phyloP scores from a whole-genome alignment of 2,797 vertebrate genomes.

The Taenioides sp. region DNA sequence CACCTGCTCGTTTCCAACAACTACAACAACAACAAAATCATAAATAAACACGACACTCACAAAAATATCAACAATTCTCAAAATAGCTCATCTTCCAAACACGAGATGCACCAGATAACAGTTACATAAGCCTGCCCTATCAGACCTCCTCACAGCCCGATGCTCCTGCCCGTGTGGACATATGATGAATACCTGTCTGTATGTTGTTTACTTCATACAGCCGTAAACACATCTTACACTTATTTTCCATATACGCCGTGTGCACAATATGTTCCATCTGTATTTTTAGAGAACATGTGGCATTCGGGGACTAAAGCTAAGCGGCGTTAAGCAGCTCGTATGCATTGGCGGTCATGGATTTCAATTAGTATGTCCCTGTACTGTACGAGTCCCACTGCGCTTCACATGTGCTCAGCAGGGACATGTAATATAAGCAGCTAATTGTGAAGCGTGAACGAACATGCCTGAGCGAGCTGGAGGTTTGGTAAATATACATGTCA shows the following conservation, averaged over 20 bases:
- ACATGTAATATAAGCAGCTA: background rate
- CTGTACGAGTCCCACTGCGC: background rate
- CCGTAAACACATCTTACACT: background rate
- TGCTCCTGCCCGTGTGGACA: slow-evolving; percentile 27
- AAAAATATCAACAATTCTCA: slow-evolving; percentile 24
- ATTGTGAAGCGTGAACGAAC: slow-evolving; percentile 3
- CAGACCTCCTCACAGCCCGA: slow-evolving; percentile 6
- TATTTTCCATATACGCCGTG: slow-evolving; percentile 8
- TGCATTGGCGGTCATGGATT: background rate
- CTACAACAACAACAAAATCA: background rate
- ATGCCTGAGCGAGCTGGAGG: background rate
- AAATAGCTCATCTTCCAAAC: slow-evolving; percentile 31
- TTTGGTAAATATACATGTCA: background rate
- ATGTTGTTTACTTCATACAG: background rate
- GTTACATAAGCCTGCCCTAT: slow-evolving; percentile 51
- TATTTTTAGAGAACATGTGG: background rate
- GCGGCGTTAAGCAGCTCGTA: background rate
- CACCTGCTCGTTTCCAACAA: background rate
- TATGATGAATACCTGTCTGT: slow-evolving; percentile 23
- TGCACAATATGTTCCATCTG: background rate
- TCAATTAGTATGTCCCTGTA: slow-evolving; percentile 2
- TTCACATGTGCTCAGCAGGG: background rate
- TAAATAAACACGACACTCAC: background rate
- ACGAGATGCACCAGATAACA: slow-evolving; percentile 40
- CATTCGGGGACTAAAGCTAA: background rate